Base-by-base conservation (phyloP, 2,113 vertebrate genomes). In the Sprattus sprattus region DNA sequence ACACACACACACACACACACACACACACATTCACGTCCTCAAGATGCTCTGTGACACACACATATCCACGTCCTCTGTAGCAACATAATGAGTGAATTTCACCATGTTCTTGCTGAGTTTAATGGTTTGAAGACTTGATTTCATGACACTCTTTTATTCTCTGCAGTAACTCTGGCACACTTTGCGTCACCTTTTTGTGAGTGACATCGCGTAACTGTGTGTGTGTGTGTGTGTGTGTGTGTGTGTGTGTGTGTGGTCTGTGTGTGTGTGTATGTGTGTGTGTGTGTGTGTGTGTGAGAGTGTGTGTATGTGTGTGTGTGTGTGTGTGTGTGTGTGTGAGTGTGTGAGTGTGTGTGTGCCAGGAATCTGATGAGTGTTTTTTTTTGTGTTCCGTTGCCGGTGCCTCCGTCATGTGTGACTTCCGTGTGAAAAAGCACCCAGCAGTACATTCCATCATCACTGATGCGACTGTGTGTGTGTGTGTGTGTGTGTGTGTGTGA, bases 401-500 rank as follows among this genome's bases (percentile, higher is more conserved):
- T 15, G 82, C 67, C 54, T 78, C 85, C 84, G 78, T 82, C 45
- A 88, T 86, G 83, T 85, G 57, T 57, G 39, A 90, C 86, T 88
- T 89, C 82, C 50, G 82, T 71, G 46, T 87, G 25, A 28, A 11
- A 47, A 32, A 28, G 44, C 57, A 57, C 39, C 20, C 60, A 28
- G 32, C 25, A 25, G 82, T 67, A 46, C 81, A 45, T 64, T 25
- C 45, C 20, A 64, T 28, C 15, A 78, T 39, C 71, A 39, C 71
- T 39, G 71, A 78, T 78, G 32, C 15, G 71, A 78, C 71, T 44
- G 10, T 10, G 10, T 18, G 10, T 39, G 28, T 78, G 71, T 78
- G 64, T 67, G 64, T 67, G 20, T 64, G 57, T 64, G 57, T n/a
- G 57, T 64, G 7, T 64, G 22, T 64, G 57, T 64, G n/a, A 16